phyloP scores from a whole-genome alignment of 2,888 invertebrate species.

The Zhuqinia jingwanae region DNA sequence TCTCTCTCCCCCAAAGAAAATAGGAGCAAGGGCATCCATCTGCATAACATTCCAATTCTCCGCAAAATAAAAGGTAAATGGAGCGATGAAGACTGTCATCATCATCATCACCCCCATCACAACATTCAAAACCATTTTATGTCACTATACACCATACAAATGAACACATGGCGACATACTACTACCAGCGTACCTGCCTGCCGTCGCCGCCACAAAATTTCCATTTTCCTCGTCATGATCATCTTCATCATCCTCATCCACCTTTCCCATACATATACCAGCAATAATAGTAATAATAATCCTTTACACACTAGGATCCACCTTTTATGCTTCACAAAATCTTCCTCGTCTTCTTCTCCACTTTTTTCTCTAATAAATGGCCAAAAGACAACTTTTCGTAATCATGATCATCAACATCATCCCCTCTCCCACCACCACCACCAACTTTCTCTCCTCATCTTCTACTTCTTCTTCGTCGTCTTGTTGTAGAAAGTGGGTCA shows the following conservation, averaged over 20 bases:
- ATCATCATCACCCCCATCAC: slow-evolving; percentile 25
- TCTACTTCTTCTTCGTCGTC: background rate
- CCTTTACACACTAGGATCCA: background rate
- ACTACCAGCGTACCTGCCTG: too few species aligned
- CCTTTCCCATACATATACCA: background rate
- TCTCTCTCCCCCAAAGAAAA: background rate
- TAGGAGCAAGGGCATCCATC: slow-evolving; percentile 43
- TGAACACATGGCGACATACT: background rate
- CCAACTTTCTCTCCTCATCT: background rate
- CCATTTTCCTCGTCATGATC: background rate
- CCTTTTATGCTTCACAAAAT: too few species aligned
- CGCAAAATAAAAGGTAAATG: slow-evolving; percentile 11
- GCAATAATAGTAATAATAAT: background rate
- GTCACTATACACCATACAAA: background rate
- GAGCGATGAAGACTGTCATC: slow-evolving; percentile 18
- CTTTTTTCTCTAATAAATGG: slow-evolving; percentile 14
- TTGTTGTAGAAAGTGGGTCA: slow-evolving; percentile 9
- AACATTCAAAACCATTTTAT: background rate
- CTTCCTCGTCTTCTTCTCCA: background rate
- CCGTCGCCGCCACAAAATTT: slow-evolving; percentile 26
- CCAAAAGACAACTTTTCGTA: slow-evolving; percentile 24
- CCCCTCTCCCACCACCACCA: background rate
- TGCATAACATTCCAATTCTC: slow-evolving; percentile 7
- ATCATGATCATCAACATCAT: background rate
- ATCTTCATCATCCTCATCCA: background rate